Conservation (phyloP, 2,888 invertebrate genomes). For the Lasioglossum morio region DNA sequence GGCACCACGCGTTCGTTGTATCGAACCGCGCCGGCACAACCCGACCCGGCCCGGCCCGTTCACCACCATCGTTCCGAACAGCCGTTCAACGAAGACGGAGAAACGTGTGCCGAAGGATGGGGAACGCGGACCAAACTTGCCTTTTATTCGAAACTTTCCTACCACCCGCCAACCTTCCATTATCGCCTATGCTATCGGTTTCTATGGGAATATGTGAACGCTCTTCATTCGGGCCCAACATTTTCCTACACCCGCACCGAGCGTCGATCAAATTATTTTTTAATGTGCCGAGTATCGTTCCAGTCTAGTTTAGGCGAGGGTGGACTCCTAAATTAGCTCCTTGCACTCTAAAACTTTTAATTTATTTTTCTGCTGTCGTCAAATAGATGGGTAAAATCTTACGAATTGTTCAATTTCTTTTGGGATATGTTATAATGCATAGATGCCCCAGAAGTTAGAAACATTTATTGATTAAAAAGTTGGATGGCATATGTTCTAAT, state of each 20-base stretch:
- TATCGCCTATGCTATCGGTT: conserved; percentile 27
- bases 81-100: conserved; percentile 46
- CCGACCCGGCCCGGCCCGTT: background rate
- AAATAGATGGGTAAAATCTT: background rate
- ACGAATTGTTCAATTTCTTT: background rate
- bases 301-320: background rate
- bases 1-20: conserved; percentile 69
- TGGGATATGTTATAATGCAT: background rate
- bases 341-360: background rate
- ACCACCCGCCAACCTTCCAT: conserved; percentile 32
- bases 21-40: conserved; percentile 49
- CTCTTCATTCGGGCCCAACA: background rate
- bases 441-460: too few relatives aligned
- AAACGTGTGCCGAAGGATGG: conserved; percentile 31
- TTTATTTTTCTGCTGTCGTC: background rate
- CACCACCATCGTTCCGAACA: conserved; percentile 31
- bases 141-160: conserved; percentile 59
- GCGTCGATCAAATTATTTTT: background rate
- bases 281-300: background rate
- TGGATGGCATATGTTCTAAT: too few relatives aligned
- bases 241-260: background rate
- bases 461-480: too few relatives aligned
- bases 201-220: conserved; percentile 31
- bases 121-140: conserved; percentile 53
- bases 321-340: background rate